These are phyloP conservation scores for Iphiclides podalirius DNA, from an alignment of 2,888 invertebrate species.

Conservation along the genomic window DNA sequence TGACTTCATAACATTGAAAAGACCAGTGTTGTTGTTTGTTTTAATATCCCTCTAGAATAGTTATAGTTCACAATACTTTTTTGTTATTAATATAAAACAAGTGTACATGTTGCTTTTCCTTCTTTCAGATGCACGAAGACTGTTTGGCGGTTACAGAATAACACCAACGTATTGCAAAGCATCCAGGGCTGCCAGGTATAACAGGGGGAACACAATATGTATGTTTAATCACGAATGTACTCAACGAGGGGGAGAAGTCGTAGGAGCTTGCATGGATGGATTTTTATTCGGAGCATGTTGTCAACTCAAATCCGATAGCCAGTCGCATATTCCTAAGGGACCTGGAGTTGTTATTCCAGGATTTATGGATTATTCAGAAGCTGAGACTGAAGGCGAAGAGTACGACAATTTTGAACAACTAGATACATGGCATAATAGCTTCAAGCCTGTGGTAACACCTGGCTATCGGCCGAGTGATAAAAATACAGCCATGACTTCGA, in stretches of 20 bases:
- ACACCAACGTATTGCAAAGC: slow-evolving; percentile 90
- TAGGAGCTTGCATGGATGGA: slow-evolving; percentile 95
- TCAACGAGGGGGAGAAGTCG: slow-evolving; percentile 87
- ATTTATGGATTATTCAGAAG: slow-evolving; percentile 67
- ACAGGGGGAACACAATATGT: slow-evolving; percentile 88
- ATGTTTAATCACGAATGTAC: slow-evolving; percentile 96
- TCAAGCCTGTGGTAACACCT: slow-evolving; percentile 69
- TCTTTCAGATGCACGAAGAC: slow-evolving; percentile 79
- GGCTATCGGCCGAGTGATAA: slow-evolving; percentile 62
- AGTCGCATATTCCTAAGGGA: slow-evolving; percentile 71
- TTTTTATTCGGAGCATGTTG: slow-evolving; percentile 96
- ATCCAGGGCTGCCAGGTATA: slow-evolving; percentile 81
- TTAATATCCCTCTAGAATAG: too few species aligned
- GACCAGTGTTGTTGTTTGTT: too few species aligned
- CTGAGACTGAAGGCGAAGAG: slow-evolving; percentile 50
- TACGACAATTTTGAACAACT: slow-evolving; percentile 65
- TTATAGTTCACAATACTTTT: too few species aligned
- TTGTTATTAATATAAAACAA: too few species aligned
- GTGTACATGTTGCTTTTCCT: too few species aligned
- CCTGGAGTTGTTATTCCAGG: slow-evolving; percentile 74
- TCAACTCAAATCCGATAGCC: slow-evolving; percentile 80
- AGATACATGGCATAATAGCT: slow-evolving; percentile 68
- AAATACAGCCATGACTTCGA: slow-evolving; percentile 36
- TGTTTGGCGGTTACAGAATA: slow-evolving; percentile 93
- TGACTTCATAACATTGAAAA: too few species aligned